A percentile compares a stretch with the other conserved stretches of the same genome.
These are phyloP conservation scores for Aradus depressus DNA, from an alignment of 2,888 invertebrate species.

Conservation along the genomic window DNA sequence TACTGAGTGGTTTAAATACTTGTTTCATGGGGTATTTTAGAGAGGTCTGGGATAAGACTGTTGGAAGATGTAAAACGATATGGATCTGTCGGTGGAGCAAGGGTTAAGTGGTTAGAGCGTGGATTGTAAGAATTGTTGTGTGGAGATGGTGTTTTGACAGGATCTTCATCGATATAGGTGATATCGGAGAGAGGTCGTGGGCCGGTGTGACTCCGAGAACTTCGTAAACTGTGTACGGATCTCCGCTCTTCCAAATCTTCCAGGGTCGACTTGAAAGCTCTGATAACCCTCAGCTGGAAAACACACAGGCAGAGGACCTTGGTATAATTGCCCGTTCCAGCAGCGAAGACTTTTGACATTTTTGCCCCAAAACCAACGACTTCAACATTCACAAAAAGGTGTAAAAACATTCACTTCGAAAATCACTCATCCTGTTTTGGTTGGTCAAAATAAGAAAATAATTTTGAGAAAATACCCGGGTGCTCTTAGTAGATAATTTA, in stretches of 20 bases:
- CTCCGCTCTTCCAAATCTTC: slow-evolving; percentile 99
- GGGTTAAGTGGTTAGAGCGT: slow-evolving; percentile 22
- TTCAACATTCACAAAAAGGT: slow-evolving; percentile 1
- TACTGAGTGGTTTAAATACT: slow-evolving; percentile 47
- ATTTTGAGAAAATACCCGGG: too few relatives aligned
- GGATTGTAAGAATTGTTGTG: slow-evolving; percentile 32
- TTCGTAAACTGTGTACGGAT: slow-evolving; percentile 80
- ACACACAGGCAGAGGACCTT: slow-evolving; percentile 37
- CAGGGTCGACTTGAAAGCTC: slow-evolving; percentile 98
- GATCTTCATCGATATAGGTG: slow-evolving; percentile 69
- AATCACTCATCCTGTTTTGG: background rate
- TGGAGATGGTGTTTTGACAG: slow-evolving; percentile 40
- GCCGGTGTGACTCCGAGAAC: slow-evolving; percentile 49
- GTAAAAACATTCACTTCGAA: background rate
- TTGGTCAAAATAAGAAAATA: background rate
- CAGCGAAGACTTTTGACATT: background rate
- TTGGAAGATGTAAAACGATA: slow-evolving; percentile 26
- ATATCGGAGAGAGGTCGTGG: slow-evolving; percentile 64
- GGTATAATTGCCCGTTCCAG: slow-evolving; percentile 26
- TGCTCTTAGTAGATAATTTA: too few relatives aligned
- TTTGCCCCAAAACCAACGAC: slow-evolving; percentile 20
- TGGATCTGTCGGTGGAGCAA: slow-evolving; percentile 22
- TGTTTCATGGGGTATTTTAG: slow-evolving; percentile 58
- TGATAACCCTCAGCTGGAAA: slow-evolving; percentile 99
- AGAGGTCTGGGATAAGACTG: slow-evolving; percentile 42